Evolutionary conservation across 2,113 vertebrate genomes (phyloP).

Genomic region (Athene cunicularia): DNA sequence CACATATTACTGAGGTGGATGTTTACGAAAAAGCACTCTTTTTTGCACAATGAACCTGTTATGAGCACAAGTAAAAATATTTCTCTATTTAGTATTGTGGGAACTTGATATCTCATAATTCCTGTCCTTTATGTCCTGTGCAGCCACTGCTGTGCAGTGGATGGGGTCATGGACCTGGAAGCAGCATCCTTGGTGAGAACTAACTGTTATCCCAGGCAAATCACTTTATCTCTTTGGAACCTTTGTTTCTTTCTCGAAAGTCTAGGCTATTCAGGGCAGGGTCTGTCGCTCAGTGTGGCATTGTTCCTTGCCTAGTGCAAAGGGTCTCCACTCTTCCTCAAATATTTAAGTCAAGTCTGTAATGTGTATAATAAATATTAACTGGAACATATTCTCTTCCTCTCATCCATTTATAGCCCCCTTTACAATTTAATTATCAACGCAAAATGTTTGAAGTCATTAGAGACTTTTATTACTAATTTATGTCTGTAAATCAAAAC

Average conservation of each 20-base stretch:
- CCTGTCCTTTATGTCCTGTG: neutral
- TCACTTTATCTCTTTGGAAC: neutral
- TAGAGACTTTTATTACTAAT: slow-evolving; percentile 49
- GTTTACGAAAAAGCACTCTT: neutral
- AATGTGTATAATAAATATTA: slow-evolving; percentile 19
- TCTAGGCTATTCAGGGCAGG: neutral
- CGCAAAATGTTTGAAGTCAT: neutral
- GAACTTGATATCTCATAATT: neutral
- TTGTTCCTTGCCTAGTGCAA: neutral
- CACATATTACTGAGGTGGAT: neutral
- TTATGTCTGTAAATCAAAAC: slow-evolving; percentile 49
- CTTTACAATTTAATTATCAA: slow-evolving; percentile 45
- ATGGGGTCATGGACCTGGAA: neutral
- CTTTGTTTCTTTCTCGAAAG: neutral
- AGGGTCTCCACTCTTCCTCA: neutral
- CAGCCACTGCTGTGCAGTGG: neutral
- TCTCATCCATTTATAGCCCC: neutral
- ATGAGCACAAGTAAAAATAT: neutral
- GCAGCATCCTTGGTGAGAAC: neutral
- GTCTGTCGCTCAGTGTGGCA: neutral
- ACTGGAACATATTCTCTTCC: neutral
- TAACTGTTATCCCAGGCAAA: neutral
- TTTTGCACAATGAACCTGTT: neutral
- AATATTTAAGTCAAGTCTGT: neutral
- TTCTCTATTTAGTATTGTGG: neutral